phyloP scores from a whole-genome alignment of 37 sponge, comb jelly and placozoan species.

The Hormiphora californensis region DNA sequence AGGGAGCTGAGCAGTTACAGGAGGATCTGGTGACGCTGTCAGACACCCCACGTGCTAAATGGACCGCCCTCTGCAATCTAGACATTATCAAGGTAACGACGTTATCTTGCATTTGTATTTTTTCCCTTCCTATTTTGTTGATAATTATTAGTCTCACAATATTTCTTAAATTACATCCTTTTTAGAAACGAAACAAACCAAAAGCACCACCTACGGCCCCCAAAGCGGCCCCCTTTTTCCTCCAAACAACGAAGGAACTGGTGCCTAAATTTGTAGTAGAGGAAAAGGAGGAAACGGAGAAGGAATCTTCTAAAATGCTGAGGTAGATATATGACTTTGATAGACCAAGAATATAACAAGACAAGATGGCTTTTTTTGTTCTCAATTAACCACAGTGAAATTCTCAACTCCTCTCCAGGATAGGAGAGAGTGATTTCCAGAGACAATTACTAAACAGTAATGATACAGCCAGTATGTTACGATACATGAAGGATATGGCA shows the following conservation, averaged over 20 bases:
- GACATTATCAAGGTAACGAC: constrained; percentile 78
- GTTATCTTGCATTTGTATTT: background rate
- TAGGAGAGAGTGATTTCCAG: constrained; percentile 3
- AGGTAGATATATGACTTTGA: too few species aligned
- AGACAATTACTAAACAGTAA: background rate
- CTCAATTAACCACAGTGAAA: too few species aligned
- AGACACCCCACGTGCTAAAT: constrained; percentile 70
- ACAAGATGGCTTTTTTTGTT: too few species aligned
- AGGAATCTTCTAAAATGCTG: background rate
- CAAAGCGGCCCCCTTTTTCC: constrained; percentile 87
- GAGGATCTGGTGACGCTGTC: constrained; percentile 74
- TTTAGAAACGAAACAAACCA: constrained; percentile 84
- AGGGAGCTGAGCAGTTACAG: constrained; percentile 50
- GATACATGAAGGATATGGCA: background rate
- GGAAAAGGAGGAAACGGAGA: background rate
- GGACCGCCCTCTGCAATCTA: constrained; percentile 71
- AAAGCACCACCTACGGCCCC: constrained; percentile 73
- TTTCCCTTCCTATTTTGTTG: background rate
- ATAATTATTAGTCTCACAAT: background rate
- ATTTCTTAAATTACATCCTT: background rate
- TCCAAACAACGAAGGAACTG: constrained; percentile 77
- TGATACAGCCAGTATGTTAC: background rate
- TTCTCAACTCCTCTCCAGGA: too few species aligned
- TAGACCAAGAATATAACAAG: too few species aligned
- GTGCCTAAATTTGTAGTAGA: constrained; percentile 42